Base-by-base conservation (phyloP, 2,113 vertebrate species). In the Noctilio leporinus region DNA sequence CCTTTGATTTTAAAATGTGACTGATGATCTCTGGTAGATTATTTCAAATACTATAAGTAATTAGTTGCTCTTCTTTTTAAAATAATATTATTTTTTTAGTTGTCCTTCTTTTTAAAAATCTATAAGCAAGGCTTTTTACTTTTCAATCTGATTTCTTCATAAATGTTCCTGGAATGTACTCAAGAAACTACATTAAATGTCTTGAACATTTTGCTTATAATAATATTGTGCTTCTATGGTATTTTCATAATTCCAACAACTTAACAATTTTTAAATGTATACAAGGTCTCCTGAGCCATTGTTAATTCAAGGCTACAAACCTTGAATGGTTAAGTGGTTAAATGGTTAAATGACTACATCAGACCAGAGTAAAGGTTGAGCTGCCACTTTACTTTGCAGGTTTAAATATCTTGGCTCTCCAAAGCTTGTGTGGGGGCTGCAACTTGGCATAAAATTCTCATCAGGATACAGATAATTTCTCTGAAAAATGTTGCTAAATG, bases 401-500 rank as follows among this genome's bases (percentile, higher is more conserved):
- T 95, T 97, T 96, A 88, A 94, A 91, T 90, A 97, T 95, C 95
- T 97, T 97, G 96, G 97, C 97, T 97, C 95, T 92, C 83, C 85
- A 78, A 97, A 80, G 92, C 92, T 77, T 95, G 51, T 89, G 95
- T 95, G 96, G 96, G 97, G 97, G 97, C 97, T 95, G 95, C 24
- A 91, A 45, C 90, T 96, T 97, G 97, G 97, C 97, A 97, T 94
- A 92, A 92, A 95, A 97, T 97, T 95, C 95, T 96, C 86, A 97
- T 92, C 93, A 75, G 87, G 95, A 97, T 98, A 75, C 87, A 98
- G 93, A 97, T 93, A 96, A 97, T 95, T 96, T 96, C 88, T 93
- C 92, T 87, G 64, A 77, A 96, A 95, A 95, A 95, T 89, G 75
- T 96, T 97, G 96, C 97, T 96, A 96, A 97, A 93, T 90, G 88